Percentiles rank a stretch among this genome's conserved stretches.
Evolutionary conservation across 2,113 vertebrate species (phyloP).

Genomic region (Nycticryphes semicollaris): DNA sequence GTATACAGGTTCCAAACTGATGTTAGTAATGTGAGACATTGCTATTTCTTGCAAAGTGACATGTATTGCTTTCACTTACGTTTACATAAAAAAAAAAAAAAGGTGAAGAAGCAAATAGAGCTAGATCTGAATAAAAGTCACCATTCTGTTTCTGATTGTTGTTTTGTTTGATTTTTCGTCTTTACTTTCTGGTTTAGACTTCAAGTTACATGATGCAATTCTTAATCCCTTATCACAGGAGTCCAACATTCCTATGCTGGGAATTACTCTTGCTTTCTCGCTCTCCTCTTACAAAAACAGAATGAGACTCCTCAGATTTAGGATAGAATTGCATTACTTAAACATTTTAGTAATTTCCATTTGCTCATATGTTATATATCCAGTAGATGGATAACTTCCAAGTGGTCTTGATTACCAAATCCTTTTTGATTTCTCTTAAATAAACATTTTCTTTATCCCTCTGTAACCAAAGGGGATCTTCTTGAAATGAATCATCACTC

Average conservation of each 20-base stretch:
- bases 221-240: background rate
- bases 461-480: slow-evolving; percentile 3
- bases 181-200: slow-evolving; percentile 53
- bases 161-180: slow-evolving; percentile 25
- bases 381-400: slow-evolving; percentile 42
- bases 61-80: slow-evolving; percentile 13
- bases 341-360: slow-evolving; percentile 37
- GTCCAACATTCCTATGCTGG: background rate
- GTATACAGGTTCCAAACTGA: slow-evolving; percentile 34
- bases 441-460: slow-evolving; percentile 26
- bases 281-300: background rate
- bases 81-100: no score
- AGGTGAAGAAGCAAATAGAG: slow-evolving; percentile 8
- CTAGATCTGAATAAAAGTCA: slow-evolving; percentile 32
- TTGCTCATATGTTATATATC: slow-evolving; percentile 47
- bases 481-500: background rate
- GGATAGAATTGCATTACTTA: slow-evolving; percentile 47
- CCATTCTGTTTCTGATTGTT: background rate
- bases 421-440: slow-evolving; percentile 54
- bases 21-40: slow-evolving; percentile 9
- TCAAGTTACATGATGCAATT: slow-evolving; percentile 7
- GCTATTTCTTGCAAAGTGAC: background rate
- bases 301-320: slow-evolving; percentile 35
- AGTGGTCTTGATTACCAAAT: slow-evolving; percentile 62
- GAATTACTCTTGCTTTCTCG: background rate